Evolutionary conservation across 2,888 invertebrate species (phyloP).

Genomic region (Adelognathus sp.): DNA sequence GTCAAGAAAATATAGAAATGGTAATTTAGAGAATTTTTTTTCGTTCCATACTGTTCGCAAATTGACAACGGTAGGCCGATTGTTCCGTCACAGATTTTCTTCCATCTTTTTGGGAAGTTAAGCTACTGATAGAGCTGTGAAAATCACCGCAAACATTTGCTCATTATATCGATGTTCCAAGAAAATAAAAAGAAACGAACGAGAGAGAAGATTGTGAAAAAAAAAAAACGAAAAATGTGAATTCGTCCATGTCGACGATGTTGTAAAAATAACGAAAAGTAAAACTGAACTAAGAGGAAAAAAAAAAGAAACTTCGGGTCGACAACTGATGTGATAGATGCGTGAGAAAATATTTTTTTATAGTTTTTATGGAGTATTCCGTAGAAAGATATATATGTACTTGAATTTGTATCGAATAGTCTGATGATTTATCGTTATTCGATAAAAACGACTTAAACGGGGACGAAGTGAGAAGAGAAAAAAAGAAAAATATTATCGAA

Average conservation of each 20-base stretch:
- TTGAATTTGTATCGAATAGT: slow-evolving; percentile 6
- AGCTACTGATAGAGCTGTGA: slow-evolving; percentile 7
- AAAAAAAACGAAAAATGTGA: too few relatives aligned
- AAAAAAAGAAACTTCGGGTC: slow-evolving; percentile 38
- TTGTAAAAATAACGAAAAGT: too few relatives aligned
- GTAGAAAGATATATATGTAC: slow-evolving; percentile 4
- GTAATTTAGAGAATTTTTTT: too few relatives aligned
- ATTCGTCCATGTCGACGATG: too few relatives aligned
- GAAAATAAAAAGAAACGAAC: not conserved
- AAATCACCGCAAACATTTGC: slow-evolving; percentile 55
- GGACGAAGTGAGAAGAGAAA: not conserved
- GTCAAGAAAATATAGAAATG: too few relatives aligned
- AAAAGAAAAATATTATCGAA: not conserved
- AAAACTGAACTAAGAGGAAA: slow-evolving; percentile 5
- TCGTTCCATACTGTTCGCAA: too few relatives aligned
- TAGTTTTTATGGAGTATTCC: slow-evolving; percentile 63
- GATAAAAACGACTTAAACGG: slow-evolving; percentile 3
- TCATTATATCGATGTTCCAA: slow-evolving; percentile 50
- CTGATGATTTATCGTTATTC: slow-evolving; percentile 1
- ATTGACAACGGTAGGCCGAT: too few relatives aligned
- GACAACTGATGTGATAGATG: slow-evolving; percentile 60
- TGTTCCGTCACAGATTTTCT: too few relatives aligned
- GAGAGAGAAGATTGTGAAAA: slow-evolving; percentile 12
- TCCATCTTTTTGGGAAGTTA: too few relatives aligned
- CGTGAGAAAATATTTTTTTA: slow-evolving; percentile 65